Conservation (phyloP, 1,140 invertebrate species). For the Panonychus citri region DNA sequence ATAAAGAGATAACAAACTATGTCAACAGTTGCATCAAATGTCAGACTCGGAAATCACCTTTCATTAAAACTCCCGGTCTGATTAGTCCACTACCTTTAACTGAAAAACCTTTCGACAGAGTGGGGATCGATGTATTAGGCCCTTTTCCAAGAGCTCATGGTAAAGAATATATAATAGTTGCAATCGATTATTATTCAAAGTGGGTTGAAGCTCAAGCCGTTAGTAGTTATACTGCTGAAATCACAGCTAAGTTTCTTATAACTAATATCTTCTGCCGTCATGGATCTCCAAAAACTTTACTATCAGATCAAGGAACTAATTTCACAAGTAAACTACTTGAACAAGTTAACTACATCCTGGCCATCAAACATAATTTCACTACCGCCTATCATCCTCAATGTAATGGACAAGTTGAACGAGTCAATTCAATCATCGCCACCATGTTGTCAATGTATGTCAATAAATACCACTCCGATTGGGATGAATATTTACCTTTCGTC, state of each 20-base stretch:
- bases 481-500: neutral
- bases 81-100: conserved; percentile 4
- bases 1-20: neutral
- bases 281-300: conserved; percentile 18
- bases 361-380: conserved; percentile 10
- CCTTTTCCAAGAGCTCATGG: conserved; percentile 12
- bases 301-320: conserved; percentile 7
- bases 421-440: neutral
- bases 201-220: conserved; percentile 12
- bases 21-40: neutral
- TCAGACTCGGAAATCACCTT: conserved; percentile 1
- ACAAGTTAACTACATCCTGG: neutral
- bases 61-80: neutral
- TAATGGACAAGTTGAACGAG: neutral
- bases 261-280: conserved; percentile 20
- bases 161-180: conserved; percentile 16
- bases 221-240: conserved; percentile 2
- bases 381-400: neutral
- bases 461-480: neutral
- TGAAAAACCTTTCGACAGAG: conserved; percentile 11
- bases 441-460: conserved; percentile 8
- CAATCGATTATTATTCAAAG: conserved; percentile 17
- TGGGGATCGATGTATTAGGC: conserved; percentile 17
- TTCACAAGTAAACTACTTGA: conserved; percentile 1
- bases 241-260: conserved; percentile 14